A percentile compares a stretch with the other conserved stretches of the same genome.
Evolutionary conservation across 2,888 invertebrate species (phyloP).

Genomic region (Tanytarsus gracilentus): DNA sequence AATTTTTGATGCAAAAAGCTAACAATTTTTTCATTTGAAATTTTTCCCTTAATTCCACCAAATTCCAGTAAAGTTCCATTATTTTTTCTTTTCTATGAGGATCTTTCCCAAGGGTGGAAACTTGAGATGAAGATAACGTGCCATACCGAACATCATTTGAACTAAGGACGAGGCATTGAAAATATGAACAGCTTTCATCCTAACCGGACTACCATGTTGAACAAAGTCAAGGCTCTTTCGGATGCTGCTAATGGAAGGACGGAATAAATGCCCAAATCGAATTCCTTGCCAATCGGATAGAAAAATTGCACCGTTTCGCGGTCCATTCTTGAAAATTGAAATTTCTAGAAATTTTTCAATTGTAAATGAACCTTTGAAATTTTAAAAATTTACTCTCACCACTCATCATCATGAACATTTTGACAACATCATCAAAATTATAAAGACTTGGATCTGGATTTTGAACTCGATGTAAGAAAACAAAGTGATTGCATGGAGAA

Average conservation of each 20-base stretch:
- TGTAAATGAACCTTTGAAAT: background rate
- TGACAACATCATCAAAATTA: background rate
- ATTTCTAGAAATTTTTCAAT: background rate
- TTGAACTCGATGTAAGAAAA: background rate
- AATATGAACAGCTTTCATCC: background rate
- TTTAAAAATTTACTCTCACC: background rate
- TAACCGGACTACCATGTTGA: background rate
- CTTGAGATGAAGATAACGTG: no score
- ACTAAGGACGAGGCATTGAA: background rate
- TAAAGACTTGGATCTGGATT: background rate
- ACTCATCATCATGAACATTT: slow-evolving; percentile 1
- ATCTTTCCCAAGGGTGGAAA: no score
- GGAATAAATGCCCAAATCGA: background rate
- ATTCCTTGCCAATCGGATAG: background rate
- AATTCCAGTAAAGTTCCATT: no score
- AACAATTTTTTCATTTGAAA: no score
- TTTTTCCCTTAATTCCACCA: no score
- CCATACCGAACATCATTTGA: background rate
- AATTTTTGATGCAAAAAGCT: no score
- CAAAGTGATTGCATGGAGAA: background rate
- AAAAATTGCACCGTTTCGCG: background rate
- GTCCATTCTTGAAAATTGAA: background rate
- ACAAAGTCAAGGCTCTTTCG: background rate
- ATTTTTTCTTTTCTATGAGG: no score
- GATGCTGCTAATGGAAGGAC: background rate